Conservation (phyloP, 2,113 vertebrate genomes). For the Dendropsophus ebraccatus region DNA sequence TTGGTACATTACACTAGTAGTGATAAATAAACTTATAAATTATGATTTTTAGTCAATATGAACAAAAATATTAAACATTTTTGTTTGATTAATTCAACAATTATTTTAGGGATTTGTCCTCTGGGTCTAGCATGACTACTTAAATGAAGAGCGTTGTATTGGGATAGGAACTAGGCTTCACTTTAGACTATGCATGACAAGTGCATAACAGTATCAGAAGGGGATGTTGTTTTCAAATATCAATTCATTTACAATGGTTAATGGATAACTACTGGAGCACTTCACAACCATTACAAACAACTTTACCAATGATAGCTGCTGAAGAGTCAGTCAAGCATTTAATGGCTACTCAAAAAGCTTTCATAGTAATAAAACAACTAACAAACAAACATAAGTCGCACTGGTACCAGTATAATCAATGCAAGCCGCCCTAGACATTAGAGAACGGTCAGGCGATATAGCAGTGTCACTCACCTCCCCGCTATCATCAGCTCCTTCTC, state of each 20-base stretch:
- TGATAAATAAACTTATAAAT: too few relatives aligned
- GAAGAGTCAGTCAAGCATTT: neutral
- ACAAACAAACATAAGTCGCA: neutral
- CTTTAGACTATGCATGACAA: neutral
- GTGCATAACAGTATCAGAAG: neutral
- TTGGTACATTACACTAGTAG: too few relatives aligned
- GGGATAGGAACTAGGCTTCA: neutral
- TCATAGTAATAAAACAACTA: slow-evolving; percentile 6
- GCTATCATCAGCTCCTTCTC: slow-evolving; percentile 93
- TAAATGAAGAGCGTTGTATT: neutral
- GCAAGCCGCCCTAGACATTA: neutral
- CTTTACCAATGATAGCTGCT: neutral
- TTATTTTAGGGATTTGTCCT: neutral
- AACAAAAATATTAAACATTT: too few relatives aligned
- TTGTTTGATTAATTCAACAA: neutral
- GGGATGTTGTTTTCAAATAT: slow-evolving; percentile 9
- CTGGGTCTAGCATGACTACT: neutral
- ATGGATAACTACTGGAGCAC: neutral
- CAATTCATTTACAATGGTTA: slow-evolving; percentile 4
- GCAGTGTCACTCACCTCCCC: slow-evolving; percentile 75
- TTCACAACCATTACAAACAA: slow-evolving; percentile 7
- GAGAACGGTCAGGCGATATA: neutral
- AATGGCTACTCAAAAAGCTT: slow-evolving; percentile 21
- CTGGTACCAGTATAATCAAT: too few relatives aligned
- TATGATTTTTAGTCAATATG: too few relatives aligned